phyloP scores from a whole-genome alignment of 2,888 invertebrate species.

The Agrotis exclamationis region DNA sequence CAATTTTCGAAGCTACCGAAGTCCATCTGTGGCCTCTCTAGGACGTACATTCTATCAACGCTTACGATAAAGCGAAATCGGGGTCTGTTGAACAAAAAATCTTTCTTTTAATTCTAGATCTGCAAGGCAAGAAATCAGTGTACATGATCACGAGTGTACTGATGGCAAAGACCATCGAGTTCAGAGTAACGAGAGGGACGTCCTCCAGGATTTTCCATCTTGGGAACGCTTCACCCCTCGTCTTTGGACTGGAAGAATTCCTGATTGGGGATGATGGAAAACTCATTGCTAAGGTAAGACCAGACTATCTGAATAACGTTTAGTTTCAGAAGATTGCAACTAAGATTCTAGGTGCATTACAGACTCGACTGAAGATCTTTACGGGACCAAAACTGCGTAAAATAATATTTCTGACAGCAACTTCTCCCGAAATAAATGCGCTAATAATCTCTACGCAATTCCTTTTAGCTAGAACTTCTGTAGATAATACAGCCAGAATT shows the following conservation, averaged over 20 bases:
- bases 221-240: constrained; percentile 87
- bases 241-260: constrained; percentile 87
- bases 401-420: too few species aligned
- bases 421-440: too few species aligned
- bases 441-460: too few species aligned
- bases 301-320: constrained; percentile 14
- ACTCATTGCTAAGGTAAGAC: constrained; percentile 83
- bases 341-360: neutral
- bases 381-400: neutral
- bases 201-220: constrained; percentile 89
- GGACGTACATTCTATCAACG: too few species aligned
- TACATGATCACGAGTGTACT: constrained; percentile 89
- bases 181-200: constrained; percentile 86
- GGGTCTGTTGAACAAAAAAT: neutral
- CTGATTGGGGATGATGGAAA: constrained; percentile 86
- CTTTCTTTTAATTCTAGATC: constrained; percentile 74
- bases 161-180: constrained; percentile 89
- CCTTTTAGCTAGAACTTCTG: too few species aligned
- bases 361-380: neutral
- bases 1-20: too few species aligned
- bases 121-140: constrained; percentile 87
- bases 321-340: neutral
- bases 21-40: too few species aligned
- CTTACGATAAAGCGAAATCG: neutral
- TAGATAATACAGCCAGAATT: neutral